phyloP scores from a whole-genome alignment of 2,888 invertebrate genomes.

The Heteromyza rotundicornis region DNA sequence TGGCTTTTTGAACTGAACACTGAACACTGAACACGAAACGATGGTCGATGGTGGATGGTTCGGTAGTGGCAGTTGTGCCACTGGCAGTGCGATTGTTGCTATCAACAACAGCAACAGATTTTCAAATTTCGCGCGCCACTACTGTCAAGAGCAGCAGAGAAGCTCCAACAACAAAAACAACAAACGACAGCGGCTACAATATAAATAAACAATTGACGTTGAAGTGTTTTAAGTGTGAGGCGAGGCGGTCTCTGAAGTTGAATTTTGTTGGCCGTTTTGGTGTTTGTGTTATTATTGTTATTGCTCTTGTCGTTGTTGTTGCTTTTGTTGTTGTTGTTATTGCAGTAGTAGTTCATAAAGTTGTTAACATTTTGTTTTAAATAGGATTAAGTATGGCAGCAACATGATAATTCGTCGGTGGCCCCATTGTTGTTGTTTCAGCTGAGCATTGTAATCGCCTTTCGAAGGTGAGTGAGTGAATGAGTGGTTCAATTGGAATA shows the following conservation, averaged over 20 bases:
- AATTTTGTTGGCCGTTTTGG: background rate
- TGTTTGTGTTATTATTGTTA: background rate
- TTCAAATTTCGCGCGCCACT: too few species aligned
- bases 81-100: background rate
- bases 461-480: too few species aligned
- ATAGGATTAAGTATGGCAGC: too few species aligned
- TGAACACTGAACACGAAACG: too few species aligned
- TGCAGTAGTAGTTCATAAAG: background rate
- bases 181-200: conserved; percentile 1
- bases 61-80: background rate
- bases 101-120: background rate
- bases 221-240: background rate
- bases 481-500: too few species aligned
- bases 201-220: background rate
- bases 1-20: too few species aligned
- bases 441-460: too few species aligned
- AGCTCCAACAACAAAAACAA: conserved; percentile 12
- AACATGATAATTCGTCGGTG: too few species aligned
- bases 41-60: too few species aligned
- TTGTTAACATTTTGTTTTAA: background rate
- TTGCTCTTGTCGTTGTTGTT: background rate
- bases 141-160: too few species aligned
- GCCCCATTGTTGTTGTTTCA: too few species aligned
- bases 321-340: background rate
- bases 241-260: too few species aligned